phyloP scores from a whole-genome alignment of 2,797 vertebrate species.

The Borostomias antarcticus region DNA sequence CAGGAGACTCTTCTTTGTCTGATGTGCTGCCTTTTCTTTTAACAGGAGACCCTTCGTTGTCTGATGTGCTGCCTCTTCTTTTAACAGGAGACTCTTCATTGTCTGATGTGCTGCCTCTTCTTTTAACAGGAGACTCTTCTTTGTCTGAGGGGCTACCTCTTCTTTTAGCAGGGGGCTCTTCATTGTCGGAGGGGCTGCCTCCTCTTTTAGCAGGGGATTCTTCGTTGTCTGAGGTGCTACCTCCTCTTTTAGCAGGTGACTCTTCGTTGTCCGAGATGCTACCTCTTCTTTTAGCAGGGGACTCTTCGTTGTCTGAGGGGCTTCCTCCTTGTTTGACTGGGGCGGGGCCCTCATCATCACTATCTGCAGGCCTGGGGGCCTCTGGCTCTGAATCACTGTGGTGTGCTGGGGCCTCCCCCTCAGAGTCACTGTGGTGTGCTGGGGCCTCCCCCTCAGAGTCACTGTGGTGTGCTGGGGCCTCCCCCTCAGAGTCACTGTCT shows the following conservation, averaged over 20 bases:
- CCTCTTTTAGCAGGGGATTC: conserved; percentile 61
- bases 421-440: conserved; percentile 55
- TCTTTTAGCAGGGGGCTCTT: conserved; percentile 61
- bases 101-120: conserved; percentile 76
- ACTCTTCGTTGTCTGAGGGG: not conserved
- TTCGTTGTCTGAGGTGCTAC: conserved; percentile 27
- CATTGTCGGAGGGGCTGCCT: conserved; percentile 74
- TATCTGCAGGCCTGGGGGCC: conserved; percentile 57
- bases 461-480: conserved; percentile 61
- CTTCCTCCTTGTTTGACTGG: not conserved
- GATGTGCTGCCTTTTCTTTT: conserved; percentile 77
- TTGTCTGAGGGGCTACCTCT: conserved; percentile 49
- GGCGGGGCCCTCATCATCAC: conserved; percentile 68
- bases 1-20: conserved; percentile 65
- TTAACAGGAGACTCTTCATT: conserved; percentile 68
- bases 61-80: conserved; percentile 55
- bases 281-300: conserved; percentile 67
- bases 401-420: conserved; percentile 56
- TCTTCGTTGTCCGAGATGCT: conserved; percentile 74
- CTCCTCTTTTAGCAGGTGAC: conserved; percentile 60
- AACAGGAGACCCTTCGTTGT: conserved; percentile 28
- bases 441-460: conserved; percentile 47
- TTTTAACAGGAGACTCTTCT: conserved; percentile 56
- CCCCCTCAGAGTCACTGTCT: conserved; percentile 81
- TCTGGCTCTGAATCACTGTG: conserved; percentile 44